Evolutionary conservation across 2,888 invertebrate genomes (phyloP), one percentile per base, ranked within the genome.

Genomic region (Neoscelio sp.): DNA sequence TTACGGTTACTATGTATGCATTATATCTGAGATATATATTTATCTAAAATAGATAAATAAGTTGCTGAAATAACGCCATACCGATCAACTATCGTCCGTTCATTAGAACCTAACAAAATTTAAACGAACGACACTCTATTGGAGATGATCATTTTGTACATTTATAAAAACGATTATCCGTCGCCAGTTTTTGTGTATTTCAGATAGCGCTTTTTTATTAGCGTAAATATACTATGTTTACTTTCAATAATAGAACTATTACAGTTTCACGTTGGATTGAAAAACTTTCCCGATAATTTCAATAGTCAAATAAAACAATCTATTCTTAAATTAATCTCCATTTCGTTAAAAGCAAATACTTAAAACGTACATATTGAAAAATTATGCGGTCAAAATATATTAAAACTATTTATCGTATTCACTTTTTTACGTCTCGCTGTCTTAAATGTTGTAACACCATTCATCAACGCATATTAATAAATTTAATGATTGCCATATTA

Each of bases 21-120:
- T 18, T 26, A 13, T 12, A 10, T 15, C 12, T 52, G n/a, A 4
- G 44, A 17, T 35, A 46, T 44, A 46, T 46, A 48, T 60, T 68
- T 70, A 60, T 70, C 60, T 60, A 42, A 70, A 70, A 70, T 60
- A 70, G 70, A 60, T 33, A 60, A 60, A 52, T 17, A 44, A 42
- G 15, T 28, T 12, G 48, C 40, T 48, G 48, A 60, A 70, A 58
- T 58, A 58, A 4, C 44, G 33, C 13, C n/a, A n/a, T 10, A 10
- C 17, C 20, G 42, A 42, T 2, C 10, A 4, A 18, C 17, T 23
- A 12, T 7, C 8, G 17, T 10, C 8, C 40, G 20, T 26, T 38
- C 8, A 44, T 30, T 40, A 0, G 18, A 50, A 50, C n/a, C 7
- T 26, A 68, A 52, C 33, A 8, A 28, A 17, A 15, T 38, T 35